Conservation (phyloP, 1,140 invertebrate genomes). For the Fopius arisanus region DNA sequence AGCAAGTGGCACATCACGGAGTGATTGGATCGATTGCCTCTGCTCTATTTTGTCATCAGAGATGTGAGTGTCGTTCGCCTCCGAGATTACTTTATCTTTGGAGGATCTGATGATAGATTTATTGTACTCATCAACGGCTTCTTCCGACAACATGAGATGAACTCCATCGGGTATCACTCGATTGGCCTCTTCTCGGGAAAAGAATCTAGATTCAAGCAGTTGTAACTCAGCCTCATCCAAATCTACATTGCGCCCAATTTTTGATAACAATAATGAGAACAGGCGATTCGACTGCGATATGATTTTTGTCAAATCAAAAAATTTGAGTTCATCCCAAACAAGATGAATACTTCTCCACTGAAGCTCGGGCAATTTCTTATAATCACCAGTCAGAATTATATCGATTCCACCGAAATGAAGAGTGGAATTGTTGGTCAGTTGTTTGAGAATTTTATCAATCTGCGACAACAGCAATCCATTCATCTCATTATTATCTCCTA, state of each 20-base stretch:
- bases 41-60: slow-evolving; percentile 30
- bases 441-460: slow-evolving; percentile 44
- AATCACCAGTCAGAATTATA: slow-evolving; percentile 40
- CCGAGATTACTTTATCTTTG: slow-evolving; percentile 40
- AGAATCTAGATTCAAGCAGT: slow-evolving; percentile 36
- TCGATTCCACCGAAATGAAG: slow-evolving; percentile 38
- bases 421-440: slow-evolving; percentile 47
- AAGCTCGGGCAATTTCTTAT: slow-evolving; percentile 33
- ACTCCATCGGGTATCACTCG: slow-evolving; percentile 32
- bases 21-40: slow-evolving; percentile 38
- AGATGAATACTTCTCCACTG: slow-evolving; percentile 39
- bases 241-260: slow-evolving; percentile 41
- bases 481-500: slow-evolving; percentile 56
- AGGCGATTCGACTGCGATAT: slow-evolving; percentile 43
- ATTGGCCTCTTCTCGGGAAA: slow-evolving; percentile 29
- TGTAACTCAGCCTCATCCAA: slow-evolving; percentile 29
- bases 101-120: slow-evolving; percentile 32
- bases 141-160: slow-evolving; percentile 35
- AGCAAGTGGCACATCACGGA: slow-evolving; percentile 48
- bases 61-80: slow-evolving; percentile 38
- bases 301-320: slow-evolving; percentile 44
- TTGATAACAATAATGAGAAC: slow-evolving; percentile 45
- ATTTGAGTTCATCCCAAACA: slow-evolving; percentile 43
- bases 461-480: slow-evolving; percentile 37
- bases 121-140: slow-evolving; percentile 35